These are phyloP conservation scores for Andrena chrysosceles DNA, from an alignment of 2,888 invertebrate species.

Conservation along the genomic window DNA sequence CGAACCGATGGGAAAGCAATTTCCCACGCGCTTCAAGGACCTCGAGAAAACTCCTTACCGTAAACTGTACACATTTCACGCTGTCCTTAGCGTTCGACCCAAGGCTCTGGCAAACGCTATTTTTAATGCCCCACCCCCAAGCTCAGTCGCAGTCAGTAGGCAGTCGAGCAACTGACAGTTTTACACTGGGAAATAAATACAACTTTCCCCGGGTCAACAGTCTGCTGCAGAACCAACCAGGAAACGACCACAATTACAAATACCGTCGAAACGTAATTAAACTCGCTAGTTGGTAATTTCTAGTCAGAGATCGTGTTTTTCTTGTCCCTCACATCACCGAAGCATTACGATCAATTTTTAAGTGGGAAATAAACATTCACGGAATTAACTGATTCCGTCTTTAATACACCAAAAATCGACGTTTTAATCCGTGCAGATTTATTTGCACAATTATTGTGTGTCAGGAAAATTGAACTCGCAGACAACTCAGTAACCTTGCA, in stretches of 20 bases:
- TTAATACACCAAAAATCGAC: constrained; percentile 21
- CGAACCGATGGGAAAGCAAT: no score
- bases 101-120: no score
- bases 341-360: neutral
- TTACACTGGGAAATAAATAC: no score
- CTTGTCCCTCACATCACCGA: constrained; percentile 2
- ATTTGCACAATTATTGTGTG: neutral
- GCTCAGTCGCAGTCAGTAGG: no score
- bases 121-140: no score
- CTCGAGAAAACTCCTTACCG: no score
- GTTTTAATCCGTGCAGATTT: constrained; percentile 13
- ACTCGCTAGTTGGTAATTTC: constrained; percentile 2
- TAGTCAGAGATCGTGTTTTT: neutral
- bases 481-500: neutral
- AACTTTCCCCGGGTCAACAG: no score
- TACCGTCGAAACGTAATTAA: neutral
- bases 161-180: no score
- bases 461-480: constrained; percentile 14
- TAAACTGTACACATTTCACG: no score
- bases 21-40: no score
- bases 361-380: constrained; percentile 13
- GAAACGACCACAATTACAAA: neutral
- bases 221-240: neutral
- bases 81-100: no score
- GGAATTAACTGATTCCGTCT: constrained; percentile 25